Percentiles rank a stretch among this genome's conserved stretches.
Evolutionary conservation across 2,113 vertebrate genomes (phyloP).

Genomic region (Erythrocebus patas): DNA sequence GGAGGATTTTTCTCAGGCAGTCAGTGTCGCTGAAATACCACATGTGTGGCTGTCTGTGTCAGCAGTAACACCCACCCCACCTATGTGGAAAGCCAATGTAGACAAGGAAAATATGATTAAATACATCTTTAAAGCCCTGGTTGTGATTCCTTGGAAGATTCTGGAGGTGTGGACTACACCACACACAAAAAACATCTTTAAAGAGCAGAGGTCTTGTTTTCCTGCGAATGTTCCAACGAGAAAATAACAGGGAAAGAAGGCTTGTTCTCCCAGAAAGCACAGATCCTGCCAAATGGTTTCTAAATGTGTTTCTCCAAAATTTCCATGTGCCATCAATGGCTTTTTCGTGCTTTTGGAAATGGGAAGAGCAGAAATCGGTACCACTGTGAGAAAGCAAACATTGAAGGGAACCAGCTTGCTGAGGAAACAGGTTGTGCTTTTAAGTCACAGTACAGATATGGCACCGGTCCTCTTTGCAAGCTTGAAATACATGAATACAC

Average conservation of each 20-base stretch:
- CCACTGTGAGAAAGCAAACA: not conserved
- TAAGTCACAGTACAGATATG: rapidly evolving
- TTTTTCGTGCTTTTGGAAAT: not conserved
- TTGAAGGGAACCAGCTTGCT: not conserved
- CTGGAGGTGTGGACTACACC: not conserved
- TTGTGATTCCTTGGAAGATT: not conserved
- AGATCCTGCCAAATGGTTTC: constrained; percentile 27
- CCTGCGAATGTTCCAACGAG: not conserved
- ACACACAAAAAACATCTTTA: not conserved
- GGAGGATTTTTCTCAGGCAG: not conserved
- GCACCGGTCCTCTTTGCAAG: not conserved
- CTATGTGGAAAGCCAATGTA: not conserved
- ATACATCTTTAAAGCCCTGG: not conserved
- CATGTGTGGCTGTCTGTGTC: not conserved
- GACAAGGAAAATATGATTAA: not conserved
- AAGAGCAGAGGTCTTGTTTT: constrained; percentile 9
- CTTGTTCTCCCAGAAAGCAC: not conserved
- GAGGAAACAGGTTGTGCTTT: not conserved
- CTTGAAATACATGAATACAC: not conserved
- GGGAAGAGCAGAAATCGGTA: not conserved
- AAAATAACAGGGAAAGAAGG: not conserved
- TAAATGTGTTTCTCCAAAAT: constrained; percentile 38
- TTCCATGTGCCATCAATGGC: not conserved
- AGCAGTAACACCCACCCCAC: not conserved
- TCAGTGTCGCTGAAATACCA: not conserved